Conservation (phyloP, 2,888 invertebrate genomes). For the Electrophaes corylata region DNA sequence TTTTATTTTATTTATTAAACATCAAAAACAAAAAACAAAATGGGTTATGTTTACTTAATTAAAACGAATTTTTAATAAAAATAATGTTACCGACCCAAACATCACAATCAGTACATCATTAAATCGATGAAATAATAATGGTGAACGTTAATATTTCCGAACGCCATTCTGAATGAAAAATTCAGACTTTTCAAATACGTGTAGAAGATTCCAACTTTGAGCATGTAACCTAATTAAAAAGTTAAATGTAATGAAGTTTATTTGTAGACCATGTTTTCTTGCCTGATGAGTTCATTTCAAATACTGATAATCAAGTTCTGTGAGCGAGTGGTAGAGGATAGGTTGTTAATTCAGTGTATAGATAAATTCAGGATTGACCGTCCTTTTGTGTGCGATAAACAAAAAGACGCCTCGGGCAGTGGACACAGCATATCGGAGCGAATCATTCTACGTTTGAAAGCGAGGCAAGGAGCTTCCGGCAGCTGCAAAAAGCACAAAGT, state of each 20-base stretch:
- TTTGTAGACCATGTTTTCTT: conserved; percentile 20
- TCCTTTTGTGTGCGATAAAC: conserved; percentile 52
- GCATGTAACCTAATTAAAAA: conserved; percentile 53
- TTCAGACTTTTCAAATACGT: conserved; percentile 51
- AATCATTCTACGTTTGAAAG: conserved; percentile 68
- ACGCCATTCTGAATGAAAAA: conserved; percentile 46
- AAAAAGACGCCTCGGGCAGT: conserved; percentile 48
- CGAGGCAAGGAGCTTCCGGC: conserved; percentile 61
- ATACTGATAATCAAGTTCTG: conserved; percentile 23
- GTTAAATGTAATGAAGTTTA: conserved; percentile 49
- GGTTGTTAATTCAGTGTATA: conserved; percentile 40
- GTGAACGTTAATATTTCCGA: conserved; percentile 22
- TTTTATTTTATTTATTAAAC: too few species aligned
- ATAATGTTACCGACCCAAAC: neutral
- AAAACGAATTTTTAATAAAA: too few species aligned
- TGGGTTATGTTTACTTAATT: too few species aligned
- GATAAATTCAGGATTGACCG: conserved; percentile 42
- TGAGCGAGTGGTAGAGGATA: conserved; percentile 14
- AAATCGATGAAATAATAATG: conserved; percentile 7
- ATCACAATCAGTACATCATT: neutral
- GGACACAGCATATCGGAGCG: conserved; percentile 60
- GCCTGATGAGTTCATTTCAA: conserved; percentile 27
- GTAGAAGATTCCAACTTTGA: conserved; percentile 44
- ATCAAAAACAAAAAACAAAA: too few species aligned
- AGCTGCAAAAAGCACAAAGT: conserved; percentile 71